These are phyloP conservation scores for Mythimna loreyi DNA, from an alignment of 2,888 invertebrate genomes.

Conservation along the genomic window DNA sequence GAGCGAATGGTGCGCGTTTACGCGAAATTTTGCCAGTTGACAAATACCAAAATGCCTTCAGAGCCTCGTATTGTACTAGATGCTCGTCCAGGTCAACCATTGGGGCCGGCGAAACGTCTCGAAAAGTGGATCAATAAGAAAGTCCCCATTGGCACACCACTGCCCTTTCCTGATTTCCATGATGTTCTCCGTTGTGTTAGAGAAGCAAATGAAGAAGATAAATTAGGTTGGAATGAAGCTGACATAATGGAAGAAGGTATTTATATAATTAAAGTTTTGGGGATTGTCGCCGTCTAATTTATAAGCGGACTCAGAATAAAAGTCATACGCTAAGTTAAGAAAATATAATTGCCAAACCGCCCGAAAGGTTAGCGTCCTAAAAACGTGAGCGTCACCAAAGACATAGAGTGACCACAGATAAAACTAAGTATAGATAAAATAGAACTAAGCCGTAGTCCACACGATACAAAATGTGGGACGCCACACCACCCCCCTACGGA, in stretches of 20 bases:
- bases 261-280: too few species aligned
- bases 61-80: slow-evolving; percentile 83
- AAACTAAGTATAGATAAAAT: too few species aligned
- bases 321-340: too few species aligned
- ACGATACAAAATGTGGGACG: too few species aligned
- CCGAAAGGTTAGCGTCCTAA: too few species aligned
- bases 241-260: slow-evolving; percentile 87
- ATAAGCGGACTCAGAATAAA: too few species aligned
- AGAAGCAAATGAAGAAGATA: slow-evolving; percentile 83
- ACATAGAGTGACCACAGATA: too few species aligned
- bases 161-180: slow-evolving; percentile 90
- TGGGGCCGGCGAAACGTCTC: slow-evolving; percentile 82
- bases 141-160: slow-evolving; percentile 82
- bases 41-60: slow-evolving; percentile 88
- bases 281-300: too few species aligned
- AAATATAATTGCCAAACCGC: too few species aligned
- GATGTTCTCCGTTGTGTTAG: slow-evolving; percentile 87
- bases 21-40: slow-evolving; percentile 92
- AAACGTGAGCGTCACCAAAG: too few species aligned
- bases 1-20: slow-evolving; percentile 86
- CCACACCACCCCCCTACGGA: too few species aligned
- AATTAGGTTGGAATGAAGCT: slow-evolving; percentile 83
- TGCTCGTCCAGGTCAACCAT: slow-evolving; percentile 78
- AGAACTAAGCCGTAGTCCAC: too few species aligned
- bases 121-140: slow-evolving; percentile 86